Percentiles rank a stretch among this genome's conserved stretches.
Evolutionary conservation across 2,113 vertebrate species (phyloP).

Genomic region (Columba livia): DNA sequence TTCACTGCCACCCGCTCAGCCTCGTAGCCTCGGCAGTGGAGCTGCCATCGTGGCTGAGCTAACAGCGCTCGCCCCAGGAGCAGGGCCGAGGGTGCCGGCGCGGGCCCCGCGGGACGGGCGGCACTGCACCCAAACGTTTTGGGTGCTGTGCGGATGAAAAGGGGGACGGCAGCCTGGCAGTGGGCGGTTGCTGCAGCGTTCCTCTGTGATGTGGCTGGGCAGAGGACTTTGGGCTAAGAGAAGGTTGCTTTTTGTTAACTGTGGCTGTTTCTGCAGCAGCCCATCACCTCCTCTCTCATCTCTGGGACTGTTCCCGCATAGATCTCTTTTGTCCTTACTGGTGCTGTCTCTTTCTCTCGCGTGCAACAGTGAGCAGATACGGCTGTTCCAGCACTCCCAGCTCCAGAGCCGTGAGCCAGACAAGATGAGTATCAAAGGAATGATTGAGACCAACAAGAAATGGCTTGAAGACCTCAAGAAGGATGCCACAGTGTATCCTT

Average conservation of each 20-base stretch:
- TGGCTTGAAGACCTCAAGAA: constrained; percentile 87
- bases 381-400: constrained; percentile 62
- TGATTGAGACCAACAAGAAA: constrained; percentile 85
- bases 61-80: accelerated
- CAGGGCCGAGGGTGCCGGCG: no score
- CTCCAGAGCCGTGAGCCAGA: constrained; percentile 48
- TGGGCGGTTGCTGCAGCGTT: neutral
- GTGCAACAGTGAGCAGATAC: constrained; percentile 73
- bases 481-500: constrained; percentile 90
- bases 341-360: neutral
- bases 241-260: neutral
- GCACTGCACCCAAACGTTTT: neutral
- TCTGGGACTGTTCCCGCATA: neutral
- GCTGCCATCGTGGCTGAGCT: accelerated
- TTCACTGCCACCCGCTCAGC: neutral
- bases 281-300: neutral
- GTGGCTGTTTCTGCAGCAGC: neutral
- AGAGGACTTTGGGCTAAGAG: neutral
- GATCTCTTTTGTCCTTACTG: neutral
- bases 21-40: neutral
- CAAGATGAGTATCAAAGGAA: constrained; percentile 70
- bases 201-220: neutral
- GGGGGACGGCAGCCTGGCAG: neutral
- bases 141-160: neutral
- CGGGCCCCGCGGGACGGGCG: no score